These are phyloP conservation scores for Hippolais icterina DNA, from an alignment of 2,113 vertebrate species.

Conservation along the genomic window DNA sequence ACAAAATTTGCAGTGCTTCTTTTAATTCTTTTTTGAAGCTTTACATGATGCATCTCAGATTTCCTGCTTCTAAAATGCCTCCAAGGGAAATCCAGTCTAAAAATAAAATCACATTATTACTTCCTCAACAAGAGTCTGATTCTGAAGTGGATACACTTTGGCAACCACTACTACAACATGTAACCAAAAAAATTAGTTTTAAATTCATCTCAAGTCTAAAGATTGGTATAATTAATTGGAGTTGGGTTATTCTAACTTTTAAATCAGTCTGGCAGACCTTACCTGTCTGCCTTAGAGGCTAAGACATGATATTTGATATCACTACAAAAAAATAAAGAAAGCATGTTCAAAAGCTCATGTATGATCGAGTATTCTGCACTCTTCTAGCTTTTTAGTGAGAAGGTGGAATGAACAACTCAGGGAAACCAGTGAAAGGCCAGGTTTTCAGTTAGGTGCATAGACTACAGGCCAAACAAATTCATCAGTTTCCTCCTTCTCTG, in stretches of 20 bases:
- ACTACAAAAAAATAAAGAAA: neutral
- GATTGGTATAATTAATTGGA: neutral
- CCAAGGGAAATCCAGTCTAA: neutral
- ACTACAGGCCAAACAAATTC: neutral
- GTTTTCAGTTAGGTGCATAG: neutral
- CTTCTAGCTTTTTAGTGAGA: neutral
- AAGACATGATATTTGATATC: neutral
- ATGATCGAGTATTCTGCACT: neutral
- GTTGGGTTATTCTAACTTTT: neutral
- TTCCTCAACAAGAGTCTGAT: neutral
- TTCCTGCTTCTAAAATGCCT: conserved; percentile 20
- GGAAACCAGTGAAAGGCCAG: neutral
- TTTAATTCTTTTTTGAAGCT: neutral
- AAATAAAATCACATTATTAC: conserved; percentile 1
- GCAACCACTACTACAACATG: neutral
- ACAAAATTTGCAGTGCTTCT: neutral
- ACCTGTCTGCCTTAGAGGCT: neutral
- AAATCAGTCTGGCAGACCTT: neutral
- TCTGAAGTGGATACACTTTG: neutral
- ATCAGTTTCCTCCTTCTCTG: neutral
- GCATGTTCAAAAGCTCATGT: neutral
- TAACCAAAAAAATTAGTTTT: neutral
- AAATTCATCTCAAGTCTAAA: neutral
- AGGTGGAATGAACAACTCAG: neutral
- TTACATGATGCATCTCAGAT: neutral